Evolutionary conservation across 2,888 invertebrate genomes (phyloP), one percentile per base, ranked within the genome.

Genomic region (Heliconius cydno): DNA sequence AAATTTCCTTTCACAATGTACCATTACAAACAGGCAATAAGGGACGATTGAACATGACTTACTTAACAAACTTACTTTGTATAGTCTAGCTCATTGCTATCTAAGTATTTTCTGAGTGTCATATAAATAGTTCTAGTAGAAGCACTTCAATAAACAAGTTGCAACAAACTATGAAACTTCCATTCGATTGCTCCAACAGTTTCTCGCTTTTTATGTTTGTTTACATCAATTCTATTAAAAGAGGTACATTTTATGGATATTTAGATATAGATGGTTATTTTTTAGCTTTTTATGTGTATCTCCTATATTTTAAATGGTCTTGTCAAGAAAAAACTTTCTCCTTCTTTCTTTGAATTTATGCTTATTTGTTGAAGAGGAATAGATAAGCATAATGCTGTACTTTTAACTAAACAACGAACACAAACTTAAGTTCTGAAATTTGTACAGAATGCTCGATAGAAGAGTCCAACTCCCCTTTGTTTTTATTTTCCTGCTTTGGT

Each of bases 101-200:
- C 75, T 75, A 75, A 65, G 65, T 75, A 75, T 41, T 63, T 65
- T 65, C 65, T 75, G 41, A 75, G 75, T 41, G 28, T 41, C 65
- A 41, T 63, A 75, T 75, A 75, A 75, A 75, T 75, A 75, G 63
- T 75, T 65, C 63, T 28, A 65, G 22, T 22, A 52, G 52, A 52
- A 52, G 74, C 7, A 75, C 65, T 75, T 75, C 65, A 75, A 75
- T 75, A 65, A 75, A 41, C 63, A 38, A 41, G 75, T 65, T 10
- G 75, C 22, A 41, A 75, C 75, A 65, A 63, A 65, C 75, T 75
- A 75, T 65, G 41, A 65, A 65, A 25, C 41, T 65, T 41, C 25
- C 28, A 75, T 75, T 75, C 65, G 63, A 65, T 75, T 65, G 65
- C 65, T 75, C 41, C 28, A 41, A 65, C 63, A 63, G 72, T 57